These are phyloP conservation scores for Bubo blakistoni DNA, from an alignment of 2,113 vertebrate genomes.

Conservation along the genomic window DNA sequence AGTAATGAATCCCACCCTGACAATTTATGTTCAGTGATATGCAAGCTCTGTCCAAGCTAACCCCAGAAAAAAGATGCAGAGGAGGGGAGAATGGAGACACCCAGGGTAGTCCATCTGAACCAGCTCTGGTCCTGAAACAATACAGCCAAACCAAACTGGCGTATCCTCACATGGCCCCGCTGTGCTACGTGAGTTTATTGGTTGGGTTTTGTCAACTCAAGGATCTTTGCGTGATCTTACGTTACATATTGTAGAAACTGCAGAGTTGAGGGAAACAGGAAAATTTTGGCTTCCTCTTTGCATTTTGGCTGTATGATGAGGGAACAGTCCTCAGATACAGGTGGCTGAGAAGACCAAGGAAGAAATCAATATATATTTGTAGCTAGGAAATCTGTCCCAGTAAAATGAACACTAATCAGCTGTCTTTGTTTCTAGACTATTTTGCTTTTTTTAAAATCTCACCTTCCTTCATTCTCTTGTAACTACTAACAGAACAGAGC, in stretches of 20 bases:
- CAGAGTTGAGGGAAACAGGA: background rate
- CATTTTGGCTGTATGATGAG: background rate
- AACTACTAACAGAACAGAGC: background rate
- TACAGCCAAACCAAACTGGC: background rate
- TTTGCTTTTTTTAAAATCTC: background rate
- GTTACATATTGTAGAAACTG: background rate
- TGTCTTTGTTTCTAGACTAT: background rate
- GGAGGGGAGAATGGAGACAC: background rate
- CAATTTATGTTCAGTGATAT: background rate
- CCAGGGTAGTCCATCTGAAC: background rate
- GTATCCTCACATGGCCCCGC: fast-evolving
- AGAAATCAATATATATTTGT: background rate
- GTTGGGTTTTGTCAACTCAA: background rate
- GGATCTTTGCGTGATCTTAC: background rate
- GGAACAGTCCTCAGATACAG: background rate
- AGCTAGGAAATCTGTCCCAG: background rate
- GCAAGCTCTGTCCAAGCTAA: background rate
- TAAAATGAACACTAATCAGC: background rate
- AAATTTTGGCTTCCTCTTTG: background rate
- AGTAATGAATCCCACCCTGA: background rate
- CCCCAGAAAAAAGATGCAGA: background rate
- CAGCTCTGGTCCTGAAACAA: background rate
- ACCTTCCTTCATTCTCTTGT: background rate
- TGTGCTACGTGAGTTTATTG: background rate
- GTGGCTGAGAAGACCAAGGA: background rate